phyloP scores from a whole-genome alignment of 1,140 invertebrate species.

The Drosophila kikkawai region DNA sequence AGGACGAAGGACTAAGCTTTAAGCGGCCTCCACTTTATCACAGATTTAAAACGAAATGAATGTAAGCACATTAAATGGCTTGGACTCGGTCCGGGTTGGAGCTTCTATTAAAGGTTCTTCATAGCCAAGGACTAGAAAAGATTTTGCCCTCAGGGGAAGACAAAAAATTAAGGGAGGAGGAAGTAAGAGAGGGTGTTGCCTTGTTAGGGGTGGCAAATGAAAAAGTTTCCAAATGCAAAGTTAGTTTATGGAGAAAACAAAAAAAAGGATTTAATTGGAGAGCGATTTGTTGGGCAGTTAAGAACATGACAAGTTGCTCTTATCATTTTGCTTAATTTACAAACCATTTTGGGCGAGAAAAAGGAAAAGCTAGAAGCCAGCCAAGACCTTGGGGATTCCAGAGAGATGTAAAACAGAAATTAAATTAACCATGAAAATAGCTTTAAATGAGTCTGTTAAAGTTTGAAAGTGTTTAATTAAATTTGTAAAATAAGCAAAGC shows the following conservation, averaged over 20 bases:
- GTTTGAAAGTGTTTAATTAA: neutral
- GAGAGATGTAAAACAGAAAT: neutral
- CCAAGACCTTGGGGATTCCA: neutral
- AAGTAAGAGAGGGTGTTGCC: neutral
- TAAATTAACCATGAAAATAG: slow-evolving; percentile 12
- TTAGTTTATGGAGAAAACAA: slow-evolving; percentile 59
- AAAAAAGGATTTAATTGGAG: slow-evolving; percentile 72
- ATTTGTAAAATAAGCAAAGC: neutral
- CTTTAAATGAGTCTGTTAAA: neutral
- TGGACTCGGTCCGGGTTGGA: slow-evolving; percentile 16
- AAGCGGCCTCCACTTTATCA: slow-evolving; percentile 72
- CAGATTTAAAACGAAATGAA: slow-evolving; percentile 80
- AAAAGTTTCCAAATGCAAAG: slow-evolving; percentile 64
- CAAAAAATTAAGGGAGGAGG: slow-evolving; percentile 7
- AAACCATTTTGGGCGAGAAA: slow-evolving; percentile 18
- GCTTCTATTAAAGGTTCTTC: slow-evolving; percentile 57
- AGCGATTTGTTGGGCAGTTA: slow-evolving; percentile 67
- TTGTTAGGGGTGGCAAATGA: slow-evolving; percentile 27
- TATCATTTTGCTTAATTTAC: slow-evolving; percentile 42
- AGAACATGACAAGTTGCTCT: slow-evolving; percentile 62
- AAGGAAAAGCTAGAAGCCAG: neutral
- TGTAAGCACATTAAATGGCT: slow-evolving; percentile 79
- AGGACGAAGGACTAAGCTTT: slow-evolving; percentile 50
- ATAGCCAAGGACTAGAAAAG: slow-evolving; percentile 34
- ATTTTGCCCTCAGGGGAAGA: slow-evolving; percentile 2